Conservation (phyloP, 1,140 invertebrate species). For the Frieseomelitta varia region DNA sequence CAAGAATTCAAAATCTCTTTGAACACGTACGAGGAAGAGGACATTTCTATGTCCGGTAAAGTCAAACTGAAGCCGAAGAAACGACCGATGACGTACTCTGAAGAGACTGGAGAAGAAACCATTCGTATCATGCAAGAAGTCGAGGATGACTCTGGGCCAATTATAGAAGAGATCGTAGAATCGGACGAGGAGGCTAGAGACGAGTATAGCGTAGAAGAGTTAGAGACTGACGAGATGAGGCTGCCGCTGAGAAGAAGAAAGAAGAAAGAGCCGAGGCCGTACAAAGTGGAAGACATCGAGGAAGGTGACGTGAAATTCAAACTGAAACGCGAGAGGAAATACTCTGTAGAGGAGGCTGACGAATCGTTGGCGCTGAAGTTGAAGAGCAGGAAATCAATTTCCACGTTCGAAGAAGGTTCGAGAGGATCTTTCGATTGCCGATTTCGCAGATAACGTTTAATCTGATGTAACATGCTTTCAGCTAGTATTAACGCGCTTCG, state of each 20-base stretch:
- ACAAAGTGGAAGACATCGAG: conserved; percentile 78
- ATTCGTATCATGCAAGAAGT: conserved; percentile 88
- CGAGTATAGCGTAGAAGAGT: conserved; percentile 83
- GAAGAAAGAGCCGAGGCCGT: conserved; percentile 70
- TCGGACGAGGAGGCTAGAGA: conserved; percentile 84
- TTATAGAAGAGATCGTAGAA: conserved; percentile 87
- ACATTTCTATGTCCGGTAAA: conserved; percentile 92
- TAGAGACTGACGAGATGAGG: conserved; percentile 83
- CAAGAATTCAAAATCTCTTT: conserved; percentile 93
- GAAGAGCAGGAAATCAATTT: conserved; percentile 75
- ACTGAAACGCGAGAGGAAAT: conserved; percentile 82
- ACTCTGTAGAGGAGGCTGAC: conserved; percentile 81
- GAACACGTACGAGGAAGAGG: conserved; percentile 92
- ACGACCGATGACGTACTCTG: conserved; percentile 86
- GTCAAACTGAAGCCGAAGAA: conserved; percentile 89
- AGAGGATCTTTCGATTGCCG: conserved; percentile 42
- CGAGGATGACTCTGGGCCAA: conserved; percentile 85
- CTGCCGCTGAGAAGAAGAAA: conserved; percentile 79
- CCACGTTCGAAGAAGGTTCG: conserved; percentile 87
- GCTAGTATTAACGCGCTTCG: conserved; percentile 42
- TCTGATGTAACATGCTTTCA: conserved; percentile 55
- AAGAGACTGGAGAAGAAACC: conserved; percentile 88
- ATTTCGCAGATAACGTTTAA: conserved; percentile 40
- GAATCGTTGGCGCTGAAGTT: conserved; percentile 84
- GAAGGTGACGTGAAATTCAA: conserved; percentile 82